phyloP scores from a whole-genome alignment of 2,888 invertebrate genomes.

The Aporophyla nigra region DNA sequence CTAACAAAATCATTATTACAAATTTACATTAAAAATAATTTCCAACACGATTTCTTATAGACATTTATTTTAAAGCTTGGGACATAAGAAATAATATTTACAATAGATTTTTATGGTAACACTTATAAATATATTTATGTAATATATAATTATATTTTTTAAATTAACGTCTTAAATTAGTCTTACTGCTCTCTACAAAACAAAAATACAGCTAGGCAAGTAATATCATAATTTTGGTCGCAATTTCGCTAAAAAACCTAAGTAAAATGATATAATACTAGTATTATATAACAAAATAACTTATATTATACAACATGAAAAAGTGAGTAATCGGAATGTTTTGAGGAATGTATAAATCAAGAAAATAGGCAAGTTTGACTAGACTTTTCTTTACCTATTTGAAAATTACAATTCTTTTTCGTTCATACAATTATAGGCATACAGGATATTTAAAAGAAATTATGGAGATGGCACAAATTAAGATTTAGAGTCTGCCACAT shows the following conservation, averaged over 20 bases:
- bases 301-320: conserved; percentile 12
- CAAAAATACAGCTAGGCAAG: neutral
- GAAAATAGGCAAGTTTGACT: conserved; percentile 48
- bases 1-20: neutral
- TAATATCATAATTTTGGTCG: conserved; percentile 1
- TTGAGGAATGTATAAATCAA: conserved; percentile 32
- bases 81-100: conserved; percentile 27
- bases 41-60: conserved; percentile 14
- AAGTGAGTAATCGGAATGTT: neutral
- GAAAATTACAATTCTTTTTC: neutral
- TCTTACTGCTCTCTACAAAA: neutral
- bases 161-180: neutral
- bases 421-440: neutral
- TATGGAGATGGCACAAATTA: neutral
- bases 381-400: conserved; percentile 31
- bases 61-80: conserved; percentile 51
- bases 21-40: neutral
- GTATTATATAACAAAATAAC: conserved; percentile 4
- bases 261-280: neutral
- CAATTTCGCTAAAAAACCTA: conserved; percentile 2
- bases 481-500: neutral
- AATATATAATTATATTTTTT: conserved; percentile 1
- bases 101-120: conserved; percentile 29
- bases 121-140: conserved; percentile 32
- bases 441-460: neutral